These are phyloP conservation scores for Paramuricea clavata DNA, from an alignment of 92 coral and sea anemone genomes.

Conservation along the genomic window DNA sequence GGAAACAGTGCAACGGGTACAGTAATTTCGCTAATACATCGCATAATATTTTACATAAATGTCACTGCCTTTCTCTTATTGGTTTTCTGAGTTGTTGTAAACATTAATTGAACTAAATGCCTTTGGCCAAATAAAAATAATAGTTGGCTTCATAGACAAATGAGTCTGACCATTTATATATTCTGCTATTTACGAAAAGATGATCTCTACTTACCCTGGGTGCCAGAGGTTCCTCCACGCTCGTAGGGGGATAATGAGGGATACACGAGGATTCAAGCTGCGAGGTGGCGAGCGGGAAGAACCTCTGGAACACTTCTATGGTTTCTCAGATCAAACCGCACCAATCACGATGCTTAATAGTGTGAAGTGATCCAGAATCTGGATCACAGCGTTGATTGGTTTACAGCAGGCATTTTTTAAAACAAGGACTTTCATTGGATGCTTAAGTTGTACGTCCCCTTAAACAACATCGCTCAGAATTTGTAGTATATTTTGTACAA, in stretches of 20 bases:
- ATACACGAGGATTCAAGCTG: no score
- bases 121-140: no score
- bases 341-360: constrained; percentile 16
- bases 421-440: constrained; percentile 4
- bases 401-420: neutral
- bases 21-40: no score
- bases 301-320: constrained; percentile 17
- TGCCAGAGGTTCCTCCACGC: no score
- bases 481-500: neutral
- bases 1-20: neutral
- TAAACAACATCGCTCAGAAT: constrained; percentile 8
- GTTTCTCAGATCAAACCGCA: constrained; percentile 13
- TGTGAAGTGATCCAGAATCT: constrained; percentile 13
- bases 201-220: no score
- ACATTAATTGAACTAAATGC: no score
- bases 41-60: no score
- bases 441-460: neutral
- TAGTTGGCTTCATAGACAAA: no score
- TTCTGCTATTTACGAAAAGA: no score
- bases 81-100: no score
- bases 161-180: no score
- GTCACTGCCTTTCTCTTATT: no score
- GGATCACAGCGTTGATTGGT: constrained; percentile 29
- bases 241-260: neutral
- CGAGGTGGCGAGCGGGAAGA: neutral